Evolutionary conservation across 2,888 invertebrate species (phyloP).

Genomic region (Agonopterix alstromeriana): DNA sequence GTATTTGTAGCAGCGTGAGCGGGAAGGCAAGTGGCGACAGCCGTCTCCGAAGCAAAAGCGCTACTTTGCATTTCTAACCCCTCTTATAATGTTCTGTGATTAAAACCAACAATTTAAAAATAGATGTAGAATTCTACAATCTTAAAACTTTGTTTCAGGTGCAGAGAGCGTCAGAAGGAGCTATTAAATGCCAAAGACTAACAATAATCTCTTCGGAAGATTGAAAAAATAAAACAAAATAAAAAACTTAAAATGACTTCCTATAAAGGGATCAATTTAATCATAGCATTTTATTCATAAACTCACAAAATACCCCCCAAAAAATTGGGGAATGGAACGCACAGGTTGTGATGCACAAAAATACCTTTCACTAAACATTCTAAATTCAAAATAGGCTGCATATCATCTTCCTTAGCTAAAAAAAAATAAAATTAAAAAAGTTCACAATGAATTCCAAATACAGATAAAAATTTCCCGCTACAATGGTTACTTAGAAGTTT

Average conservation of each 20-base stretch:
- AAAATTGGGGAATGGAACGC: conserved; percentile 20
- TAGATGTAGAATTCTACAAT: too few species aligned
- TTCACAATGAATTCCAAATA: conserved; percentile 28
- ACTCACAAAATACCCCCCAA: conserved; percentile 1
- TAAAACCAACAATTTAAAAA: too few species aligned
- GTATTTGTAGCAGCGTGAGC: too few species aligned
- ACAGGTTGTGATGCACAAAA: conserved; percentile 11
- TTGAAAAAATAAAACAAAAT: neutral
- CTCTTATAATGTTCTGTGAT: too few species aligned
- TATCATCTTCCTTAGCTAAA: conserved; percentile 14
- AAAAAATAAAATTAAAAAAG: conserved; percentile 9
- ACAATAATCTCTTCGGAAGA: conserved; percentile 1
- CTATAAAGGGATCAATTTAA: conserved; percentile 65
- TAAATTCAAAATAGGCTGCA: conserved; percentile 17
- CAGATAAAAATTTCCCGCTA: neutral
- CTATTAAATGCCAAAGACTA: neutral
- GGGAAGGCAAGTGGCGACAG: too few species aligned
- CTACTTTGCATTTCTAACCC: too few species aligned
- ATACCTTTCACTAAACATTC: conserved; percentile 13
- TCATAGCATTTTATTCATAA: conserved; percentile 44
- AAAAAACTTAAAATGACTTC: conserved; percentile 25
- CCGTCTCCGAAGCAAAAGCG: too few species aligned
- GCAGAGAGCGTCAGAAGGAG: neutral
- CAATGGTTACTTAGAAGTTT: conserved; percentile 15
- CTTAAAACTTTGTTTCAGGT: conserved; percentile 9